phyloP scores from a whole-genome alignment of 2,113 vertebrate species.

The Bolborhynchus lineola region DNA sequence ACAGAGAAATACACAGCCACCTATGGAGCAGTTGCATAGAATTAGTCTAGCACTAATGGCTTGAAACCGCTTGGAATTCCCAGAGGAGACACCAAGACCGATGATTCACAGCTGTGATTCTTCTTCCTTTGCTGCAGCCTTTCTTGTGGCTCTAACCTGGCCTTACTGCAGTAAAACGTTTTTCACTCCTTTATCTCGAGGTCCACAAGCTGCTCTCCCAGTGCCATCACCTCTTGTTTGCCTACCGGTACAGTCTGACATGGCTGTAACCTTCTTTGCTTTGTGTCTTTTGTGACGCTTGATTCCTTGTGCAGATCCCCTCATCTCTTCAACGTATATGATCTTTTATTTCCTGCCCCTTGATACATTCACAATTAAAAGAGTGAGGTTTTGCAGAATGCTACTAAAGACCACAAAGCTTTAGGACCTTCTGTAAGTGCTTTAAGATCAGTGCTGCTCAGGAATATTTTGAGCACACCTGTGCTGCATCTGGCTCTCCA shows the following conservation, averaged over 20 bases:
- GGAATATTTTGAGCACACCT: conserved; percentile 7
- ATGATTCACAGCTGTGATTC: background rate
- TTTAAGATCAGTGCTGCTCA: background rate
- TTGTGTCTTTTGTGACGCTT: background rate
- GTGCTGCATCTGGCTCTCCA: background rate
- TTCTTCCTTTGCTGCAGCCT: background rate
- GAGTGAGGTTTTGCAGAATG: background rate
- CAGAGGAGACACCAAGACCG: background rate
- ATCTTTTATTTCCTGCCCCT: background rate
- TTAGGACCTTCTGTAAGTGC: background rate
- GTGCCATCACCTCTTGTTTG: background rate
- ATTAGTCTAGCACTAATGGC: background rate
- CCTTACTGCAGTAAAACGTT: background rate
- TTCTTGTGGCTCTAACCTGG: background rate
- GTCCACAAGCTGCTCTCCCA: background rate
- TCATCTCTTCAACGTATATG: background rate
- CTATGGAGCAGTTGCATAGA: background rate
- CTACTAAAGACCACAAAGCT: background rate
- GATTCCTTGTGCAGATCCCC: background rate
- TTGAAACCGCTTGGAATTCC: background rate
- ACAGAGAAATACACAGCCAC: background rate
- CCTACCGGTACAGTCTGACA: background rate
- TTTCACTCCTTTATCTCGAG: background rate
- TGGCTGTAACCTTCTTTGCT: background rate
- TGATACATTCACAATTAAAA: background rate